These are phyloP conservation scores for Nephrotoma guestfalica DNA, from an alignment of 2,888 invertebrate species.

Conservation along the genomic window DNA sequence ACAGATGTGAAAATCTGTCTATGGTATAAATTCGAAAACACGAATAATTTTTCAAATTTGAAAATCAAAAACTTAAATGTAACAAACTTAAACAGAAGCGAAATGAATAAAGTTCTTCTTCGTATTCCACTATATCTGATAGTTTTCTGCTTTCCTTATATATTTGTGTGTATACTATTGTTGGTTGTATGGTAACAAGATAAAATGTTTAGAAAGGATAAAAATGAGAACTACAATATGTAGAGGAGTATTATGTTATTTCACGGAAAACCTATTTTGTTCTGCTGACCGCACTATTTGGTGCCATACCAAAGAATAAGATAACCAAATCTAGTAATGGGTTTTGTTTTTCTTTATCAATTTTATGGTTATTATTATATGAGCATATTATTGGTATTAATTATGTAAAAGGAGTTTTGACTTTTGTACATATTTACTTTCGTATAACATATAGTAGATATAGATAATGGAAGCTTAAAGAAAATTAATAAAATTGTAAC, in stretches of 20 bases:
- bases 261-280: not conserved
- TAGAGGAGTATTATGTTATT: no score
- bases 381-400: not conserved
- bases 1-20: not conserved
- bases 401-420: not conserved
- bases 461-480: not conserved
- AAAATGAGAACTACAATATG: not conserved
- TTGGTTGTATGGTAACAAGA: not conserved
- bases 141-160: not conserved
- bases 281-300: not conserved
- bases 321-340: not conserved
- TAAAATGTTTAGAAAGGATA: not conserved
- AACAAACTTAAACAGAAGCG: not conserved
- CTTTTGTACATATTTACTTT: not conserved
- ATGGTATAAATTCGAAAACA: no score
- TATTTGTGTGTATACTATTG: not conserved
- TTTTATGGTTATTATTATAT: not conserved
- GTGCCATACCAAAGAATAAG: not conserved
- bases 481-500: not conserved
- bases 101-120: not conserved
- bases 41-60: not conserved
- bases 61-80: not conserved
- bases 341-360: not conserved
- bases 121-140: not conserved
- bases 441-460: not conserved